Evolutionary conservation across 2,888 invertebrate genomes (phyloP).

Genomic region (Drosophila rubida): DNA sequence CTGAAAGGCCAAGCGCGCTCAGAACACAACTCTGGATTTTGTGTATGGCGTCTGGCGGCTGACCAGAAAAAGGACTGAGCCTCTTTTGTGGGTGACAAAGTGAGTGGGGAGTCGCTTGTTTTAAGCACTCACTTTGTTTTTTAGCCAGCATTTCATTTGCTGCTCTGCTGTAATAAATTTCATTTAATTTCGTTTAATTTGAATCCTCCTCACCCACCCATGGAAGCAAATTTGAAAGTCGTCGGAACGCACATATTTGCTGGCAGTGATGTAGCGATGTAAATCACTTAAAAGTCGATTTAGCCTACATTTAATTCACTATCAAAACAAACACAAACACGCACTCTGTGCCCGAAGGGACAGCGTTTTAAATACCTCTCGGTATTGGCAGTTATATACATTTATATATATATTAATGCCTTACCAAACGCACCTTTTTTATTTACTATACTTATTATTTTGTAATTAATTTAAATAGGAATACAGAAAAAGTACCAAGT

Average conservation of each 20-base stretch:
- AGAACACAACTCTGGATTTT: neutral
- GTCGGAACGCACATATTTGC: neutral
- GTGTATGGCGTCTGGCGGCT: conserved; percentile 23
- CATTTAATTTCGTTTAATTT: conserved; percentile 21
- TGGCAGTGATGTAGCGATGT: neutral
- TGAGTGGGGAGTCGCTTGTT: neutral
- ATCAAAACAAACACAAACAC: too few relatives aligned
- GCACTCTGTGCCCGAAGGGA: neutral
- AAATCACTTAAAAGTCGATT: conserved; percentile 1
- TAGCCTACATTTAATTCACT: neutral
- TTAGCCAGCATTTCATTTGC: conserved; percentile 27
- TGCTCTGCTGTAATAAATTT: conserved; percentile 36
- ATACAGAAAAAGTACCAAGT: too few relatives aligned
- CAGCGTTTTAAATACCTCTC: too few relatives aligned
- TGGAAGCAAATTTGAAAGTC: neutral
- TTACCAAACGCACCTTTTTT: too few relatives aligned
- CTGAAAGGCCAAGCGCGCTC: conserved; percentile 18
- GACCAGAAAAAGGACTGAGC: conserved; percentile 33
- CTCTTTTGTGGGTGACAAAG: too few relatives aligned
- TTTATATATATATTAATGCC: too few relatives aligned
- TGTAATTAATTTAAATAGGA: too few relatives aligned
- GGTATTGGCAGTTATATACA: too few relatives aligned
- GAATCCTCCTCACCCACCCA: neutral
- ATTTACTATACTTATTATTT: too few relatives aligned
- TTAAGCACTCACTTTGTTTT: conserved; percentile 43